Evolutionary conservation across 2,113 vertebrate genomes (phyloP).

Genomic region (Entelurus aequoreus): DNA sequence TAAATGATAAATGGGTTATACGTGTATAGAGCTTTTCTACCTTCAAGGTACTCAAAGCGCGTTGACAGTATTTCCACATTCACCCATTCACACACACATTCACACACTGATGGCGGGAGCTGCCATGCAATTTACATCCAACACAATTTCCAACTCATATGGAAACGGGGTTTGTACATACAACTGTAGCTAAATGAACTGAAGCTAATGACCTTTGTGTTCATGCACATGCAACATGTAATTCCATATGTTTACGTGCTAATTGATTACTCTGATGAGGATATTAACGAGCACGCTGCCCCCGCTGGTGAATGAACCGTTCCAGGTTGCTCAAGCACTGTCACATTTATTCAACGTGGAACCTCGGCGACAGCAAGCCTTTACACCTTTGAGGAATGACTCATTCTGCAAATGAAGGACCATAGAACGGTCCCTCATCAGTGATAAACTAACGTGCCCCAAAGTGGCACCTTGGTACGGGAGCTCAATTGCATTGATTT

Average conservation of each 20-base stretch:
- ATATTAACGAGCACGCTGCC: slow-evolving; percentile 38
- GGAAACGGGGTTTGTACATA: too few relatives aligned
- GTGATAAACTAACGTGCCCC: slow-evolving; percentile 35
- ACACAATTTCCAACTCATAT: too few relatives aligned
- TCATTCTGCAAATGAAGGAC: slow-evolving; percentile 58
- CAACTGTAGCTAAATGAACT: neutral
- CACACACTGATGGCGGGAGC: too few relatives aligned
- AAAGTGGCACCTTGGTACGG: slow-evolving; percentile 36
- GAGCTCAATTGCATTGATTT: slow-evolving; percentile 13
- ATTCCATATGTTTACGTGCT: slow-evolving; percentile 14
- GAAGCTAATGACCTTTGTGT: neutral
- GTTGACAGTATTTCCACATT: too few relatives aligned
- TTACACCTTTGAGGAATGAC: slow-evolving; percentile 48
- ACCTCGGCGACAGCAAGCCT: slow-evolving; percentile 28
- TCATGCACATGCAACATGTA: slow-evolving; percentile 1
- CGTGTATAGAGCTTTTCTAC: too few relatives aligned
- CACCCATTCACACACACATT: too few relatives aligned
- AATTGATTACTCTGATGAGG: slow-evolving; percentile 21
- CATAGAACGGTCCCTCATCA: slow-evolving; percentile 20
- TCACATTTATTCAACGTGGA: slow-evolving; percentile 51
- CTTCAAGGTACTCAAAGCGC: too few relatives aligned
- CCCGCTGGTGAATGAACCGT: slow-evolving; percentile 36
- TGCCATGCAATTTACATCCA: too few relatives aligned
- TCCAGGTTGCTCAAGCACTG: slow-evolving; percentile 34
- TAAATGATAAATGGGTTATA: too few relatives aligned